Evolutionary conservation across 2,888 invertebrate genomes (phyloP), one percentile per base, ranked within the genome.

Genomic region (Orthosia gothica): DNA sequence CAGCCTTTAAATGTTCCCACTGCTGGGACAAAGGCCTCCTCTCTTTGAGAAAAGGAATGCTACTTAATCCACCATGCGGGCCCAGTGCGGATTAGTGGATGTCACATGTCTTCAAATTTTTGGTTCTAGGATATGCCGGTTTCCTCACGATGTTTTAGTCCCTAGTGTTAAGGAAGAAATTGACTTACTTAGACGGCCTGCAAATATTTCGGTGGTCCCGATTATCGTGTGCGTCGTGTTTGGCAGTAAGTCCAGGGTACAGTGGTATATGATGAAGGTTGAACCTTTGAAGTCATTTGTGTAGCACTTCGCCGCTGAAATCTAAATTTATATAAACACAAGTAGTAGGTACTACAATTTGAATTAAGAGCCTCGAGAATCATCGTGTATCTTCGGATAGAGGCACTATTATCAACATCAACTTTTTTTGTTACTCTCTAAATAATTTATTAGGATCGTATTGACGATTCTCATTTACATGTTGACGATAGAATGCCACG

Each of bases 131-230:
- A 40, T 40, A 40, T n/a, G n/a, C n/a, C n/a, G n/a, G 40, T 40
- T 40, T 9, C 40, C 40, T 50, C 5, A 50, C 15, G 15, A 18
- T 50, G 16, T 15, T 16, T 16, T 5, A 50, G 16, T 16, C 5
- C 2, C 5, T 18, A 5, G 5, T 13, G 2, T 16, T 20, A 5
- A 3, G 4, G n/a, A 5, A 54, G 13, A 20, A 16, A 57, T 7
- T 32, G 47, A 20, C 62, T 63, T 63, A 63, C 62, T 5, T 3
- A 63, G 18, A 23, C 7, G 23, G 49, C 49, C 62, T 23, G 62
- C 49, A 23, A 63, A 5, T 23, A 63, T 63, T 63, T 49, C 62
- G 12, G 62, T 63, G 18, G 62, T 63, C 12, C 62, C 62, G 7
- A 63, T 49, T 47, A 63, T 2, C 0, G 3, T 18, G 0, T 5